Evolutionary conservation across 1,140 invertebrate genomes (phyloP).

Genomic region (Scaptomyza pallida): DNA sequence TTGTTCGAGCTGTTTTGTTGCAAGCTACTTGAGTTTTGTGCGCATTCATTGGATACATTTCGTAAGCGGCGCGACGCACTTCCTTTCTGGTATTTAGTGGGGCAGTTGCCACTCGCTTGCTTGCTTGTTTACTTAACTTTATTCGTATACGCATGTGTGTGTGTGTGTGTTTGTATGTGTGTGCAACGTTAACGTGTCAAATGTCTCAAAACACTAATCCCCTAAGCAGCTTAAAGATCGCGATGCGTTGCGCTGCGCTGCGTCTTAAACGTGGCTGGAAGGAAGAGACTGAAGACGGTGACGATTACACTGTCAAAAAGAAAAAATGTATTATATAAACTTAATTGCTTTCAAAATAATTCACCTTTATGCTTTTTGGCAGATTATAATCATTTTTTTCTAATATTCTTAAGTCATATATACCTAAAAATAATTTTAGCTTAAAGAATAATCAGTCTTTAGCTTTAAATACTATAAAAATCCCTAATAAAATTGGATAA

Average conservation of each 20-base stretch:
- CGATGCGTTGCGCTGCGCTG: conserved; percentile 65
- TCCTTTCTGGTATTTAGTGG: conserved; percentile 73
- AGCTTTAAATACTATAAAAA: too few species aligned
- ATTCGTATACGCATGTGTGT: conserved; percentile 19
- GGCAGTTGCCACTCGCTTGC: conserved; percentile 48
- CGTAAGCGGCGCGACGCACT: conserved; percentile 64
- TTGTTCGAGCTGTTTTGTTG: conserved; percentile 10
- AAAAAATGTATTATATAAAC: too few species aligned
- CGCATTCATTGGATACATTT: conserved; percentile 63
- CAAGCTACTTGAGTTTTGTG: conserved; percentile 51
- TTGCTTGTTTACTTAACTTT: conserved; percentile 58
- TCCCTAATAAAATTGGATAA: too few species aligned
- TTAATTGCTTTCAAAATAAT: too few species aligned
- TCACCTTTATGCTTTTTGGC: too few species aligned
- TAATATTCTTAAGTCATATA: too few species aligned
- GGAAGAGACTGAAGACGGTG: conserved; percentile 9
- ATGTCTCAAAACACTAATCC: conserved; percentile 82
- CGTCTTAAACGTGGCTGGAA: conserved; percentile 37
- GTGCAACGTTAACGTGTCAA: conserved; percentile 79
- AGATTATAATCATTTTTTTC: too few species aligned
- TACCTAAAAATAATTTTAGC: too few species aligned
- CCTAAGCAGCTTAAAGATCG: conserved; percentile 82
- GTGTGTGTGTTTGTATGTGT: conserved; percentile 32
- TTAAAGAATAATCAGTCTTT: too few species aligned
- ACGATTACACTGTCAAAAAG: background rate